A percentile compares a stretch with the other conserved stretches of the same genome.
Evolutionary conservation across 2,797 vertebrate species (phyloP).

Genomic region (Decapterus maruadsi): DNA sequence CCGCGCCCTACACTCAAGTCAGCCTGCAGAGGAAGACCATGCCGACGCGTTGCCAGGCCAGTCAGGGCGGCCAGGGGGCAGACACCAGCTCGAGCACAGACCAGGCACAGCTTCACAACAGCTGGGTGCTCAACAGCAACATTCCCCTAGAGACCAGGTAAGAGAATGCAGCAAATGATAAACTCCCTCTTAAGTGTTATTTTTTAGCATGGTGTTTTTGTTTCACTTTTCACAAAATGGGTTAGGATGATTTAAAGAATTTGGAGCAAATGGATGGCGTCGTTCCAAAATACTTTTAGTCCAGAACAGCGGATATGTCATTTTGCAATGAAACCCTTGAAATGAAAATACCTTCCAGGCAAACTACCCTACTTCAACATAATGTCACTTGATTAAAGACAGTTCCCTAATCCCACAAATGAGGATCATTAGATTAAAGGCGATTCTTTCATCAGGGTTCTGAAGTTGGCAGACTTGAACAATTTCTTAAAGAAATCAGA

Average conservation of each 20-base stretch:
- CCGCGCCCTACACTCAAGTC: conserved; percentile 90
- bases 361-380: conserved; percentile 44
- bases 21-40: conserved; percentile 94
- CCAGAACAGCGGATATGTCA: conserved; percentile 31
- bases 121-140: conserved; percentile 98
- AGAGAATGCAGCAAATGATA: conserved; percentile 17
- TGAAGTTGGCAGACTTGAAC: conserved; percentile 41
- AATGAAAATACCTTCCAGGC: conserved; percentile 63
- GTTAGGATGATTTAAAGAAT: conserved; percentile 11
- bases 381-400: conserved; percentile 67
- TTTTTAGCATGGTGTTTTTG: background rate
- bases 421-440: conserved; percentile 66
- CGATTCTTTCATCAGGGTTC: conserved; percentile 51
- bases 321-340: conserved; percentile 42
- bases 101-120: conserved; percentile 93
- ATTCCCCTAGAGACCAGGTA: conserved; percentile 97
- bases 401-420: conserved; percentile 69
- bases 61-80: conserved; percentile 87
- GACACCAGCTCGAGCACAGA: conserved; percentile 81
- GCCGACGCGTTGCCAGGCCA: conserved; percentile 93
- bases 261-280: conserved; percentile 19
- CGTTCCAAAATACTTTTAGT: conserved; percentile 32
- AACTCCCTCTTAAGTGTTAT: background rate
- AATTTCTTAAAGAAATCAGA: conserved; percentile 45
- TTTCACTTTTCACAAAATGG: conserved; percentile 1